phyloP scores from a whole-genome alignment of 2,888 invertebrate species.

The Halocaridina rubra region DNA sequence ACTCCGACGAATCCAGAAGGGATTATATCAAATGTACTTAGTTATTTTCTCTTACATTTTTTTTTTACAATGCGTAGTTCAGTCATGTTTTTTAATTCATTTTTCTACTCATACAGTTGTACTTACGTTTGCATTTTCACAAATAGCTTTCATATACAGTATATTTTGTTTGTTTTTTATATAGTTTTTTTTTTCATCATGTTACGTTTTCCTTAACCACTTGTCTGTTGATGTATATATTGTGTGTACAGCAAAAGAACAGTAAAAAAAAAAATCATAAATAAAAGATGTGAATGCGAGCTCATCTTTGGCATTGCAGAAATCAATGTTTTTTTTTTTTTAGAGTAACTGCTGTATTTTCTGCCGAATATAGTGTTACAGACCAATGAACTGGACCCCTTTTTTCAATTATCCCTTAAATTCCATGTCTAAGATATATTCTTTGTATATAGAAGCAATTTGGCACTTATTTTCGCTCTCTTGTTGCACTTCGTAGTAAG shows the following conservation, averaged over 20 bases:
- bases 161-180: background rate
- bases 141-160: conserved; percentile 19
- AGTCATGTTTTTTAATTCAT: background rate
- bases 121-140: conserved; percentile 14
- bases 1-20: conserved; percentile 22
- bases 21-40: conserved; percentile 47
- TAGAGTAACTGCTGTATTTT: conserved; percentile 60
- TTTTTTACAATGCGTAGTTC: too few species aligned
- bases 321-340: conserved; percentile 53
- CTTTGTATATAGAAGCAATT: too few species aligned
- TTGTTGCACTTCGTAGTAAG: too few species aligned
- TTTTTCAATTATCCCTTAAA: too few species aligned
- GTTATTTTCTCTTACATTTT: conserved; percentile 17
- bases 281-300: conserved; percentile 17
- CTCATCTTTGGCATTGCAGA: conserved; percentile 23
- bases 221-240: conserved; percentile 44
- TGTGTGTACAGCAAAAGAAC: conserved; percentile 49
- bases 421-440: too few species aligned
- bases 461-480: too few species aligned
- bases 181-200: conserved; percentile 7
- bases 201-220: background rate
- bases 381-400: too few species aligned
- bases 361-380: conserved; percentile 59
- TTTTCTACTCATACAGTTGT: background rate
- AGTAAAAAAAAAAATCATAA: too few species aligned